phyloP scores from a whole-genome alignment of 2,888 invertebrate species.

The Apoda limacodes region DNA sequence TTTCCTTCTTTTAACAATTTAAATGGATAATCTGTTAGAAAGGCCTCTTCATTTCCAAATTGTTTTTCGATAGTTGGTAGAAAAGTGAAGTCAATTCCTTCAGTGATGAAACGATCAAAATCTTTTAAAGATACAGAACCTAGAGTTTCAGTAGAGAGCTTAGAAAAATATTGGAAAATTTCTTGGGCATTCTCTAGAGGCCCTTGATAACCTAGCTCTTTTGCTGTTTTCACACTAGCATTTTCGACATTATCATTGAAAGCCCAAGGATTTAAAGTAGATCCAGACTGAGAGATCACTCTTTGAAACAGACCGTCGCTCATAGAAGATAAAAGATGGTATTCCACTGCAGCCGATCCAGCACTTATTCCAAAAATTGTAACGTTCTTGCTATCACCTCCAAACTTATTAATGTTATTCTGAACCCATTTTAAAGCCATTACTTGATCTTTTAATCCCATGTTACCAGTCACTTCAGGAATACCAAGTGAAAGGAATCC shows the following conservation, averaged over 20 bases:
- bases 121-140: constrained; percentile 19
- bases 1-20: constrained; percentile 39
- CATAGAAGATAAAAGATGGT: constrained; percentile 31
- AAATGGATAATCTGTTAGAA: constrained; percentile 38
- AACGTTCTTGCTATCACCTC: constrained; percentile 37
- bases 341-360: constrained; percentile 37
- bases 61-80: constrained; percentile 41
- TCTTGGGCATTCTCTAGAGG: constrained; percentile 21
- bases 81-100: constrained; percentile 30
- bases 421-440: constrained; percentile 42
- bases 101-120: constrained; percentile 17
- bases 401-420: constrained; percentile 35
- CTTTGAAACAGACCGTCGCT: constrained; percentile 38
- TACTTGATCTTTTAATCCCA: constrained; percentile 47
- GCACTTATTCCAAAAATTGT: constrained; percentile 41
- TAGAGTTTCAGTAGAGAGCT: constrained; percentile 19
- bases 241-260: constrained; percentile 28
- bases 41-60: constrained; percentile 28
- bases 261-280: constrained; percentile 36
- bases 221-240: constrained; percentile 23
- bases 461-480: constrained; percentile 39
- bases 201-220: constrained; percentile 28
- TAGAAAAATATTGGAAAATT: constrained; percentile 26
- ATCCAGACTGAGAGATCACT: constrained; percentile 41
- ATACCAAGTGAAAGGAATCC: constrained; percentile 44